Conservation (phyloP, 2,113 vertebrate species). For the Engraulis encrasicolus region DNA sequence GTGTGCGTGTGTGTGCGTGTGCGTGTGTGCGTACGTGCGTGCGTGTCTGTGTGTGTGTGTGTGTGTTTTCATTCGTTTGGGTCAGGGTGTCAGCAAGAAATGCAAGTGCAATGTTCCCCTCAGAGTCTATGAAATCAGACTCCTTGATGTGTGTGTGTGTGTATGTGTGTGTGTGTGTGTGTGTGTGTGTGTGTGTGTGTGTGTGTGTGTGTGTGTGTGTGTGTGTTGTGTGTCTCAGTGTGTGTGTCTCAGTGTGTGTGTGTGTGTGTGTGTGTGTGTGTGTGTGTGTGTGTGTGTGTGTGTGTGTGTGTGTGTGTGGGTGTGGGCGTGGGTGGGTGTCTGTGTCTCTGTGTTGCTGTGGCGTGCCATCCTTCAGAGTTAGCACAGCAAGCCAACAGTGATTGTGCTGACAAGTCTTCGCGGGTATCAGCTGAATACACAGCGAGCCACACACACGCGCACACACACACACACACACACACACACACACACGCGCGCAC, state of each 20-base stretch:
- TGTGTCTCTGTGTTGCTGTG: background rate
- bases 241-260: too few relatives aligned
- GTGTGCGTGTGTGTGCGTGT: too few relatives aligned
- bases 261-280: background rate
- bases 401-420: background rate
- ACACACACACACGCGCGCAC: conserved; percentile 23
- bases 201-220: too few relatives aligned
- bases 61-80: too few relatives aligned
- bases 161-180: too few relatives aligned
- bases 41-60: too few relatives aligned
- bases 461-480: background rate
- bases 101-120: background rate
- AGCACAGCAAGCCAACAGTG: background rate
- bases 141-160: background rate
- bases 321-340: too few relatives aligned
- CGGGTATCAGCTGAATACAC: background rate
- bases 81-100: background rate
- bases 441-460: background rate
- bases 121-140: background rate
- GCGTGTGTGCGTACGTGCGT: too few relatives aligned
- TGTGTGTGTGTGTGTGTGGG: too few relatives aligned
- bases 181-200: too few relatives aligned
- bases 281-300: too few relatives aligned
- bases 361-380: background rate
- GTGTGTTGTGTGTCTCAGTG: too few relatives aligned